Evolutionary conservation across 2,797 vertebrate genomes (phyloP).

Genomic region (Smutsia gigantea): DNA sequence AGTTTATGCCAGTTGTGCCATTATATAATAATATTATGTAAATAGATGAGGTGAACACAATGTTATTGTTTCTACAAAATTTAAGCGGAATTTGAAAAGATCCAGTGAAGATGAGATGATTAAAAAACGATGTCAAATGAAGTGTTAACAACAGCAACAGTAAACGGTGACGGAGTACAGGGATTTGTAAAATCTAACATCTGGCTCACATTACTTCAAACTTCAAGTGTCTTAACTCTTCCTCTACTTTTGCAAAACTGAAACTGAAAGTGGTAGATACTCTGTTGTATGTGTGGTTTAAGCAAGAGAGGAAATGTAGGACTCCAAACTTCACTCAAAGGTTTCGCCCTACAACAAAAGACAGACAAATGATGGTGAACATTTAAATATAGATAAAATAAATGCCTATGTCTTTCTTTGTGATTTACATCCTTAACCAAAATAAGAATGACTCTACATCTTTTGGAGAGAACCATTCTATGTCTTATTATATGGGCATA

Average conservation of each 20-base stretch:
- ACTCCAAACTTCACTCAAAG: neutral
- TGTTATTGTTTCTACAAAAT: neutral
- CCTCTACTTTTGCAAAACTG: neutral
- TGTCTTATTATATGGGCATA: neutral
- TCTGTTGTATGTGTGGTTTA: neutral
- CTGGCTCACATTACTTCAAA: neutral
- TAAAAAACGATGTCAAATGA: neutral
- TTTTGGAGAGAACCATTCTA: neutral
- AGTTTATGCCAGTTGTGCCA: neutral
- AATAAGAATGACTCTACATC: neutral
- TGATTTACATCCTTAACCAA: neutral
- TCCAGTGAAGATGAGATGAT: neutral
- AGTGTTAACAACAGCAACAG: neutral
- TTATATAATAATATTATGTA: neutral
- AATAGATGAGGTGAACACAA: neutral
- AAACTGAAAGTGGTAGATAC: neutral
- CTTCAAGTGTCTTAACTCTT: neutral
- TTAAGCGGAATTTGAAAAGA: neutral
- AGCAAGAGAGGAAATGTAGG: neutral
- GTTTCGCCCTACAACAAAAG: neutral
- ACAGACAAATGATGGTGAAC: neutral
- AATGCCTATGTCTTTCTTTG: neutral
- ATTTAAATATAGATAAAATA: slow-evolving; percentile 15
- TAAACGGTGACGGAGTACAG: neutral
- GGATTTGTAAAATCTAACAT: neutral